phyloP scores from a whole-genome alignment of 2,888 invertebrate genomes.

The Melinaea menophilus region DNA sequence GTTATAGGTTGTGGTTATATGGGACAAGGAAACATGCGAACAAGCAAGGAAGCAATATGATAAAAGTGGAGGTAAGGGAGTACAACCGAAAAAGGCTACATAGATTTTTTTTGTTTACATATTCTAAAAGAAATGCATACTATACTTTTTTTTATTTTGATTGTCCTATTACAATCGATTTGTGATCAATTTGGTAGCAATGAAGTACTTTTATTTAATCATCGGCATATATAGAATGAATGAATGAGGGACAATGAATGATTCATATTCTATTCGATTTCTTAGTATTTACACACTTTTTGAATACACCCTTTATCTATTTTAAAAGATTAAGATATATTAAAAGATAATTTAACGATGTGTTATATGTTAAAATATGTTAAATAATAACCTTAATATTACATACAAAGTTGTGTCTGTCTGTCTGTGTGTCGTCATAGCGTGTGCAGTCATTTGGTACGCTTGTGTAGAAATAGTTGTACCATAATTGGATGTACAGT shows the following conservation, averaged over 20 bases:
- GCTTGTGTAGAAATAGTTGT: conserved; percentile 16
- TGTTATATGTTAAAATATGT: too few relatives aligned
- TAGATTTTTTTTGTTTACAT: too few relatives aligned
- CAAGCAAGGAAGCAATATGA: too few relatives aligned
- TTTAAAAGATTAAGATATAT: too few relatives aligned
- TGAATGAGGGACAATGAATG: conserved; percentile 3
- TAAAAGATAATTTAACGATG: too few relatives aligned
- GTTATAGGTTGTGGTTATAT: neutral
- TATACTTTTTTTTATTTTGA: neutral
- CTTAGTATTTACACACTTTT: neutral
- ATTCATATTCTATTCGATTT: conserved; percentile 8
- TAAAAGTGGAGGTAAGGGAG: too few relatives aligned
- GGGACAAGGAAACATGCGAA: too few relatives aligned
- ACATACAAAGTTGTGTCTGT: neutral
- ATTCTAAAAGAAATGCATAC: too few relatives aligned
- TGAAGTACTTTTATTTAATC: too few relatives aligned
- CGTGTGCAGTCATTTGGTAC: conserved; percentile 17
- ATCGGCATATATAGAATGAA: neutral
- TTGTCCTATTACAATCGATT: neutral
- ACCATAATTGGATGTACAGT: conserved; percentile 12
- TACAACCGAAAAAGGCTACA: too few relatives aligned
- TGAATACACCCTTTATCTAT: neutral
- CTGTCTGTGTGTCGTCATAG: conserved; percentile 12
- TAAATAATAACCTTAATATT: neutral
- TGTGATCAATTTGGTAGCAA: too few relatives aligned